A percentile compares a stretch with the other conserved stretches of the same genome.
phyloP scores from a whole-genome alignment of 2,888 invertebrate species.

The Mamestra brassicae region DNA sequence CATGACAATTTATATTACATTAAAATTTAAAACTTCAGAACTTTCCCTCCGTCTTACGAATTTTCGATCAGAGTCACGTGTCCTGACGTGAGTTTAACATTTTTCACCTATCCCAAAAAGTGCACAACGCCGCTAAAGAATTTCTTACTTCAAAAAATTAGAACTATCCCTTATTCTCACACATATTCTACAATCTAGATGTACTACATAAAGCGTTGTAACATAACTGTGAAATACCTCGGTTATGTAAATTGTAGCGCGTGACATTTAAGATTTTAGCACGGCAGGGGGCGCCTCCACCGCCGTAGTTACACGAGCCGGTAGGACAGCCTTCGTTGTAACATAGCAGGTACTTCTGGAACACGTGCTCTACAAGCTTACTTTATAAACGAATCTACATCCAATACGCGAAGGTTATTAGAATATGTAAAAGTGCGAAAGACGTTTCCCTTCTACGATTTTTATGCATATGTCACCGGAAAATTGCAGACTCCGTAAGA shows the following conservation, averaged over 20 bases:
- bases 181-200: slow-evolving; percentile 3
- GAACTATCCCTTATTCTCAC: neutral
- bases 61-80: no score
- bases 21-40: no score
- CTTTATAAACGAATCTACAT: neutral
- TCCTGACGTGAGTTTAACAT: no score
- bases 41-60: no score
- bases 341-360: neutral
- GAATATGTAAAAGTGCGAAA: neutral
- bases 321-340: neutral
- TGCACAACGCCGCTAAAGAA: no score
- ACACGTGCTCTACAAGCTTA: neutral
- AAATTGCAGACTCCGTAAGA: no score
- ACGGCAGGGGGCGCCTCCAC: neutral
- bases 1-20: no score
- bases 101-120: no score
- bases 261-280: slow-evolving; percentile 39
- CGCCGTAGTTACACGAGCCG: neutral
- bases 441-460: no score
- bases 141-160: no score
- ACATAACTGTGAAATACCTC: slow-evolving; percentile 34
- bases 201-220: slow-evolving; percentile 12
- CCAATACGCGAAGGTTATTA: neutral
- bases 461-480: no score
- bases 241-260: slow-evolving; percentile 33